A percentile compares a stretch with the other conserved stretches of the same genome.
Conservation (phyloP, 1,140 invertebrate genomes). For the Zaprionus nigranus region DNA sequence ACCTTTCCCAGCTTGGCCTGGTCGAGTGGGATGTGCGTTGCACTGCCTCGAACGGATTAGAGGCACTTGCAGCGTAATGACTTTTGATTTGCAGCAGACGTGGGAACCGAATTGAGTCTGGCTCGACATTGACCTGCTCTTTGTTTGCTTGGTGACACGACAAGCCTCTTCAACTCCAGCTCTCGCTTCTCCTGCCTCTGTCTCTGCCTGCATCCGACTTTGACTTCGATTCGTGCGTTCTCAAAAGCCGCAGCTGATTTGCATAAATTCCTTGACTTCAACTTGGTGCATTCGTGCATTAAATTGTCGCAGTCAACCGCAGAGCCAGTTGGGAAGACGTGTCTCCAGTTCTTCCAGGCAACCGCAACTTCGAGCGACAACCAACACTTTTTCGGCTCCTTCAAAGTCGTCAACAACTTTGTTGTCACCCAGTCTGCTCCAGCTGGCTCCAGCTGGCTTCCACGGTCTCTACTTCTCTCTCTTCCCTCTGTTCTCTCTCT, state of each 20-base stretch:
- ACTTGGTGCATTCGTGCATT: constrained; percentile 69
- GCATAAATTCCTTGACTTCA: constrained; percentile 65
- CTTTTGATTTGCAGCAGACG: constrained; percentile 68
- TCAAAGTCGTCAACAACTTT: constrained; percentile 72
- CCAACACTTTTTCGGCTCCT: constrained; percentile 62
- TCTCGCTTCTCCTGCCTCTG: neutral
- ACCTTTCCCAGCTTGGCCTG: constrained; percentile 58
- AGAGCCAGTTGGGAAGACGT: constrained; percentile 23
- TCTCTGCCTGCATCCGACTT: neutral
- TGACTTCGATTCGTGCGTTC: constrained; percentile 31
- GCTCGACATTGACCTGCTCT: constrained; percentile 50
- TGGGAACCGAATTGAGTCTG: constrained; percentile 37
- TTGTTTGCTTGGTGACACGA: constrained; percentile 54
- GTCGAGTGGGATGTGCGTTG: constrained; percentile 50
- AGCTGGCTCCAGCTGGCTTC: too few relatives aligned
- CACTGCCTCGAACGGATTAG: constrained; percentile 71
- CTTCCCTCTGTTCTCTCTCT: neutral
- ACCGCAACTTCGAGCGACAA: constrained; percentile 55
- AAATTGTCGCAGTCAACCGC: constrained; percentile 59
- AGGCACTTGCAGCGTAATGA: constrained; percentile 73
- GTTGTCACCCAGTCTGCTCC: constrained; percentile 63
- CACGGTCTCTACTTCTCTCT: neutral
- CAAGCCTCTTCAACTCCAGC: constrained; percentile 15
- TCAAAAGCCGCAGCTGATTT: constrained; percentile 53
- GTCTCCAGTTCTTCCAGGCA: constrained; percentile 12